These are phyloP conservation scores for Coracopsis vasa DNA, from an alignment of 2,113 vertebrate species.

Conservation along the genomic window DNA sequence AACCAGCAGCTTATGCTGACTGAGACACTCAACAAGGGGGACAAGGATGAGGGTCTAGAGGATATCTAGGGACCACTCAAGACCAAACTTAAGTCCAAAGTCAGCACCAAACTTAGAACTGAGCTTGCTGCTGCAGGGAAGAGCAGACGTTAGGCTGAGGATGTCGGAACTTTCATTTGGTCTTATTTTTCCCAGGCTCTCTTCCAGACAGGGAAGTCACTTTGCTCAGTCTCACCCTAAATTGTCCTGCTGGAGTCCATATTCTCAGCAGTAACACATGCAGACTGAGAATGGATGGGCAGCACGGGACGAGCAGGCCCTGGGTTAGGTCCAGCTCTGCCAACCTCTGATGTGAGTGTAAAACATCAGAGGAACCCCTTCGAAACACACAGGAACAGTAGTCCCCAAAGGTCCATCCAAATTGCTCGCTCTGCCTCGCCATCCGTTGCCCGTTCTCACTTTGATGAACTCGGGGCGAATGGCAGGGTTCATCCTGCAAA, in stretches of 20 bases:
- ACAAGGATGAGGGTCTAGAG: background rate
- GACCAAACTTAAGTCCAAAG: background rate
- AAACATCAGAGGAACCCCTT: background rate
- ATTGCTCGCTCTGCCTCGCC: fast-evolving
- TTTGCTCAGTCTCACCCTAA: background rate
- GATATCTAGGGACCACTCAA: background rate
- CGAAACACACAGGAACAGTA: fast-evolving
- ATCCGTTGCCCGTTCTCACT: background rate
- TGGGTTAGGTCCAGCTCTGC: background rate
- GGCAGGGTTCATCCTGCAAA: background rate
- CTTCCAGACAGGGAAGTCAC: background rate
- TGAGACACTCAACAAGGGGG: background rate
- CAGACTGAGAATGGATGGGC: background rate
- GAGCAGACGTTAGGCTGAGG: background rate
- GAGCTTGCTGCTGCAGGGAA: background rate
- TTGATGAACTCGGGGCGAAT: background rate
- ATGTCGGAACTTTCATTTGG: background rate
- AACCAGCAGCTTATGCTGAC: fast-evolving
- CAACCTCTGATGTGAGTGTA: background rate
- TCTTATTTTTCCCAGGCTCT: background rate
- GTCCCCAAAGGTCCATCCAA: background rate
- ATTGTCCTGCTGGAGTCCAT: background rate
- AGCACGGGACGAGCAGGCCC: background rate
- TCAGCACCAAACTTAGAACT: background rate
- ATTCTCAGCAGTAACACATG: background rate